Evolutionary conservation across 2,888 invertebrate genomes (phyloP).

Genomic region (Bellardia pandia): DNA sequence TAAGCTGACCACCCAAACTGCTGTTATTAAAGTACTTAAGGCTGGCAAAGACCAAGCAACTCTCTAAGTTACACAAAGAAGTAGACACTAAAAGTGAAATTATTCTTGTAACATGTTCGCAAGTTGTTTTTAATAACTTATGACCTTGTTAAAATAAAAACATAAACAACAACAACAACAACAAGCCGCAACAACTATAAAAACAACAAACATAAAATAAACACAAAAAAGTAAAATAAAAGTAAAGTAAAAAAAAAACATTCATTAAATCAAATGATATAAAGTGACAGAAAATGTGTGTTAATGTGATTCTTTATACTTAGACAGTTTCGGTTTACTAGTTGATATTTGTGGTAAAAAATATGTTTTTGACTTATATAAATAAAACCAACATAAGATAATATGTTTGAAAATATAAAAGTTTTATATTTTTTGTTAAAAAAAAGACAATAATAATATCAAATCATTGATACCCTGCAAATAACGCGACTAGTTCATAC

Average conservation of each 20-base stretch:
- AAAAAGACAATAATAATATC: too few relatives aligned
- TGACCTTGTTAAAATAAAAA: constrained; percentile 54
- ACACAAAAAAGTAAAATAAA: background rate
- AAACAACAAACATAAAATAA: constrained; percentile 18
- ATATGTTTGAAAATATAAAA: too few relatives aligned
- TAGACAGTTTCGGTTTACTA: background rate
- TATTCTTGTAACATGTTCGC: constrained; percentile 59
- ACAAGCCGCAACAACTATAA: constrained; percentile 2
- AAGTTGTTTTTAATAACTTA: constrained; percentile 55
- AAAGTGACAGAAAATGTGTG: constrained; percentile 20
- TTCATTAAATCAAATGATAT: constrained; percentile 27
- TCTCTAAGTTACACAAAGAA: constrained; percentile 17
- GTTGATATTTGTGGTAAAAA: background rate
- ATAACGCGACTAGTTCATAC: too few relatives aligned
- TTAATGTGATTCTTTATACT: constrained; percentile 34
- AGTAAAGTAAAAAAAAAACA: background rate
- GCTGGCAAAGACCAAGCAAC: background rate
- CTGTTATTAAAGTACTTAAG: too few relatives aligned
- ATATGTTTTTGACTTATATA: background rate
- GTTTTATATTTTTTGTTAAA: too few relatives aligned
- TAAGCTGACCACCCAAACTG: background rate
- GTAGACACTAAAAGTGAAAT: constrained; percentile 58
- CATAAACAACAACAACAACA: background rate
- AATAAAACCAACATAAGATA: too few relatives aligned
- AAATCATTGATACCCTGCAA: too few relatives aligned